These are phyloP conservation scores for Peromyscus californicus DNA, from an alignment of 2,113 vertebrate species.

Conservation along the genomic window DNA sequence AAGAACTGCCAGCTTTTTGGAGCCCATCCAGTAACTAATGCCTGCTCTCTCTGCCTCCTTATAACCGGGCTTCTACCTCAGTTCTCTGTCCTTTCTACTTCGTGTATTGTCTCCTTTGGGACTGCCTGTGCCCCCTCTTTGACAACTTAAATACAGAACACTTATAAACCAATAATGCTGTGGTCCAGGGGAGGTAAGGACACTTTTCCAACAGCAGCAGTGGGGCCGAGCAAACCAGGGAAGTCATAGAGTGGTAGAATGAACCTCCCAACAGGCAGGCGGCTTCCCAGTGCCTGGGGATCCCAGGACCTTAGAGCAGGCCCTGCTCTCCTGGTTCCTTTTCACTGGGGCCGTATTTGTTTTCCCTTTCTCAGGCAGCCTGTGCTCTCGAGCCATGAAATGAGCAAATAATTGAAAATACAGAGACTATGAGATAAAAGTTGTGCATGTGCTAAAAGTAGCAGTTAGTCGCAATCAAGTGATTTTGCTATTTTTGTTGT, in stretches of 20 bases:
- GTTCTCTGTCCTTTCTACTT: background rate
- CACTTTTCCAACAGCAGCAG: background rate
- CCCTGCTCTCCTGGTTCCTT: background rate
- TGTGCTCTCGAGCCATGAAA: conserved; percentile 5
- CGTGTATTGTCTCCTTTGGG: background rate
- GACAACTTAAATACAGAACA: background rate
- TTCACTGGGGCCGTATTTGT: background rate
- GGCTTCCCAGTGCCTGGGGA: background rate
- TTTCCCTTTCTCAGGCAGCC: background rate
- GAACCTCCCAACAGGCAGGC: background rate
- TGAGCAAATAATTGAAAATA: background rate
- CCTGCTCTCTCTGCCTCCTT: background rate
- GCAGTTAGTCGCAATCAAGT: background rate
- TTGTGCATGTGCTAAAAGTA: background rate
- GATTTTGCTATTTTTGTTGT: conserved; percentile 64
- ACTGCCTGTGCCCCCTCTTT: background rate
- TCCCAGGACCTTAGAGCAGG: background rate
- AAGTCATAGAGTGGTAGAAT: no score
- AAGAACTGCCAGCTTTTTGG: background rate
- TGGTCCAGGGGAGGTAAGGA: conserved; percentile 9
- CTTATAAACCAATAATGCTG: background rate
- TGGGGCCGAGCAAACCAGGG: background rate
- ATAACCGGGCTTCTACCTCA: background rate
- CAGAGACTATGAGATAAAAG: background rate
- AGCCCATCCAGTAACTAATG: background rate